Evolutionary conservation across 2,888 invertebrate species (phyloP), one percentile per base, ranked within the genome.

Genomic region (Bimastos eiseni): DNA sequence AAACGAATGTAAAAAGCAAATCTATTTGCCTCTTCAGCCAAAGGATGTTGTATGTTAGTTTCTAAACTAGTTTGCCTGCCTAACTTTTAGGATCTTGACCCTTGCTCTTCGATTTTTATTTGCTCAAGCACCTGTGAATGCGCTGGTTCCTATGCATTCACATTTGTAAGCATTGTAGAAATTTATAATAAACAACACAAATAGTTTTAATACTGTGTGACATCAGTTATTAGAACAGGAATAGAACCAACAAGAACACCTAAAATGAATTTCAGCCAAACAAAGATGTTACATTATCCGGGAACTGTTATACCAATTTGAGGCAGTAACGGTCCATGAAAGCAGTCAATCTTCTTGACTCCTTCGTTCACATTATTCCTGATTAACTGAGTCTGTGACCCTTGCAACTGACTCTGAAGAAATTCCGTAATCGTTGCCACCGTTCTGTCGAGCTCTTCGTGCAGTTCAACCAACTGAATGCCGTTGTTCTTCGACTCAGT

Each of bases 401-500:
- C 94, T 41, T 94, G 93, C 93, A 94, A 93, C 91, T 94, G 93
- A 21, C 93, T 93, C 91, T 93, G 92, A 83, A 94, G 92, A 92
- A 94, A 94, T 41, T 92, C 91, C n/a, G 94, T 93, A 89, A 94
- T 94, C 89, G 93, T 93, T 70, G 92, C 92, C 90, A 94, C 92
- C 3, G 94, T 94, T 1, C 90, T 90, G 90, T 94, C 93, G 94
- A 92, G 92, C 17, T 88, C 36, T 5, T 34, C 37, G 33, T 92
- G 92, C 41, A 92, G 90, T 19, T 91, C 89, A 5, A 86, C 86
- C n/a, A 92, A 92, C 34, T 90, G 89, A 30, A 90, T 84, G 34
- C 93, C 93, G 91, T 94, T 94, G 15, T 91, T 86, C 24, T 91
- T 90, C 0, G 94, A 94, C 89, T 93, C 93, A 15, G 91, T 92